Percentiles rank a stretch among this genome's conserved stretches.
Evolutionary conservation across 2,888 invertebrate species (phyloP).

Genomic region (Synergus gifuensis): DNA sequence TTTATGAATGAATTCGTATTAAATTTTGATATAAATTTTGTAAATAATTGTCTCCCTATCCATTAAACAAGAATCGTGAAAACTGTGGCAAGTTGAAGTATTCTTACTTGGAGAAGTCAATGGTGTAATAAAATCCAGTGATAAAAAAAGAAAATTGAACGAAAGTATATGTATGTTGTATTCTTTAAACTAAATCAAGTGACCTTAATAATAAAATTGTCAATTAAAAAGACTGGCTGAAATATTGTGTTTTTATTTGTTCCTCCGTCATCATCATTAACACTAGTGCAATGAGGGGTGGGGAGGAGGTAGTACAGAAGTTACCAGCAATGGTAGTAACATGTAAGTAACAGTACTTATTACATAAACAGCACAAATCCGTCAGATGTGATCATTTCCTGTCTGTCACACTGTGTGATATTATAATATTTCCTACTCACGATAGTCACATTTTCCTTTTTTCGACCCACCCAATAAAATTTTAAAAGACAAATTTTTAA

Average conservation of each 20-base stretch:
- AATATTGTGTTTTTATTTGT: neutral
- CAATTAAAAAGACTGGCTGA: neutral
- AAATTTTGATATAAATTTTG: constrained; percentile 11
- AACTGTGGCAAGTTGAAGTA: constrained; percentile 17
- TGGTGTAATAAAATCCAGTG: constrained; percentile 14
- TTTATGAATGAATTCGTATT: neutral
- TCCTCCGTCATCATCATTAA: too few relatives aligned
- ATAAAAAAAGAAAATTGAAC: constrained; percentile 20
- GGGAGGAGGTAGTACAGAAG: too few relatives aligned
- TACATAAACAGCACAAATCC: too few relatives aligned
- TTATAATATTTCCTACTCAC: too few relatives aligned
- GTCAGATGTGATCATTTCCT: too few relatives aligned
- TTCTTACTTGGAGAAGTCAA: constrained; percentile 24
- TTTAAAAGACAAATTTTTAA: constrained; percentile 1
- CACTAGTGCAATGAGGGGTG: too few relatives aligned
- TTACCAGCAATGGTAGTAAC: too few relatives aligned
- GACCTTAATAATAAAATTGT: constrained; percentile 18
- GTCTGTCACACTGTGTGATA: too few relatives aligned
- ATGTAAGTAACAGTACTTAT: too few relatives aligned
- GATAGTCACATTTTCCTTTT: too few relatives aligned
- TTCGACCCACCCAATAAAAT: too few relatives aligned
- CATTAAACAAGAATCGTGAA: constrained; percentile 1
- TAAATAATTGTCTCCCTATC: constrained; percentile 2
- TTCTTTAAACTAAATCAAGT: constrained; percentile 26
- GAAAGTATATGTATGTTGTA: neutral